phyloP scores from a whole-genome alignment of 2,797 vertebrate species.

The Typhlichthys eigenmanni region DNA sequence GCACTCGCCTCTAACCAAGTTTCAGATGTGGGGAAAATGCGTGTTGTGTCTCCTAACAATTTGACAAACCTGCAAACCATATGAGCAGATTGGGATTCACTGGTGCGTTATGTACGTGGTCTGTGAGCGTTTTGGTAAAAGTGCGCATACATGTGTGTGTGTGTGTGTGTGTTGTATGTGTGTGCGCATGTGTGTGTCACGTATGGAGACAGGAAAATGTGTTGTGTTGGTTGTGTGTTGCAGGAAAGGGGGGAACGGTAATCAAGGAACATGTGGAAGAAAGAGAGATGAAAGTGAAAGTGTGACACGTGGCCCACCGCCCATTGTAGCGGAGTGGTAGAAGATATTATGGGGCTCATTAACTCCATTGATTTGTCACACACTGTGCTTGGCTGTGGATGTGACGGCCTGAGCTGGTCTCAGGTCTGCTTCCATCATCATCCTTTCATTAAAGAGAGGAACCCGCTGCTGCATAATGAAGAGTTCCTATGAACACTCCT shows the following conservation, averaged over 20 bases:
- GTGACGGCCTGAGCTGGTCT: constrained; percentile 7
- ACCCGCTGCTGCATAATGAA: constrained; percentile 25
- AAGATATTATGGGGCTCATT: constrained; percentile 9
- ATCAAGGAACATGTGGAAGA: constrained; percentile 3
- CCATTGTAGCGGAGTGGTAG: constrained; percentile 13
- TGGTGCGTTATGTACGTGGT: constrained; percentile 23
- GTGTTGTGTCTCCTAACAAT: constrained; percentile 66
- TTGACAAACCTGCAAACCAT: constrained; percentile 69
- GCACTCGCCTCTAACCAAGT: constrained; percentile 52
- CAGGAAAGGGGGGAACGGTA: background rate
- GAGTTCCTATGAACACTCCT: constrained; percentile 55
- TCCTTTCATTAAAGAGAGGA: constrained; percentile 33
- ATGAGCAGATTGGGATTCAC: constrained; percentile 56
- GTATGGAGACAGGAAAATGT: too few relatives aligned
- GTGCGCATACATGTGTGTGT: constrained; percentile 17
- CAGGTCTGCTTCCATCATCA: constrained; percentile 37
- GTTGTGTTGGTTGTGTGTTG: too few relatives aligned
- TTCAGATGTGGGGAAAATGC: constrained; percentile 74
- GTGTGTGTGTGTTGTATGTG: background rate
- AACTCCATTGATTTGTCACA: constrained; percentile 3
- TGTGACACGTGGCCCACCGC: constrained; percentile 1
- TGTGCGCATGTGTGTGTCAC: too few relatives aligned
- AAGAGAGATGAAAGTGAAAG: constrained; percentile 4
- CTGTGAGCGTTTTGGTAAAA: constrained; percentile 17
- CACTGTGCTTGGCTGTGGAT: constrained; percentile 19